Evolutionary conservation across 2,888 invertebrate genomes (phyloP).

Genomic region (Lasioglossum figueresi): DNA sequence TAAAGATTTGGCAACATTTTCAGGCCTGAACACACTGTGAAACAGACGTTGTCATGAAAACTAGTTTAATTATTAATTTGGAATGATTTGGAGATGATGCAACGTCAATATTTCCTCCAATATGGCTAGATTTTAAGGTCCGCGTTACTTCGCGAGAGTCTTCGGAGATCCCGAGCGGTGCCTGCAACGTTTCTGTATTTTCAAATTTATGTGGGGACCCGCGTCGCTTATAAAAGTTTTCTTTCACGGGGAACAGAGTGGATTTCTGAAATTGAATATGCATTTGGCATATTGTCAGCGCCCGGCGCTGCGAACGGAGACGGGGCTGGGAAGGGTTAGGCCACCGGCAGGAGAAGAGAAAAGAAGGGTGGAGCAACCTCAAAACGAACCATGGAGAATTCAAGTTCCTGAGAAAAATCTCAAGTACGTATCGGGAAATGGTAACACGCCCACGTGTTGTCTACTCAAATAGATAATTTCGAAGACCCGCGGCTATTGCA

Average conservation of each 20-base stretch:
- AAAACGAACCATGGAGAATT: slow-evolving; percentile 61
- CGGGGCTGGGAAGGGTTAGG: slow-evolving; percentile 19
- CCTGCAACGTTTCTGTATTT: slow-evolving; percentile 37
- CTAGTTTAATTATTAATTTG: too few species aligned
- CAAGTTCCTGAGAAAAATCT: slow-evolving; percentile 63
- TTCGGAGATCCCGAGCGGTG: slow-evolving; percentile 18
- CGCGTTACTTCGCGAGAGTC: slow-evolving; percentile 13
- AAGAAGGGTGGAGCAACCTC: slow-evolving; percentile 44
- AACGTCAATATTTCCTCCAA: too few species aligned
- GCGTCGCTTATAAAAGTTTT: slow-evolving; percentile 61
- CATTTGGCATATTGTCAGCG: slow-evolving; percentile 68
- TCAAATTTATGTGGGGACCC: slow-evolving; percentile 50
- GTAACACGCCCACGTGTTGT: slow-evolving; percentile 12
- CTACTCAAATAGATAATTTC: neutral
- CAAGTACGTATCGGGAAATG: slow-evolving; percentile 41
- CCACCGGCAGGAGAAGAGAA: slow-evolving; percentile 22
- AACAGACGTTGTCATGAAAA: too few species aligned
- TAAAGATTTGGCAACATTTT: too few species aligned
- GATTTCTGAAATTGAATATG: slow-evolving; percentile 74
- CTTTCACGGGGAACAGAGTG: slow-evolving; percentile 57
- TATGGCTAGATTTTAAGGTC: neutral
- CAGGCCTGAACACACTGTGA: too few species aligned
- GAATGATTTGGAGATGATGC: neutral
- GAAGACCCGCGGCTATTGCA: neutral
- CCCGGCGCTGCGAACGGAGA: slow-evolving; percentile 24